Evolutionary conservation across 2,797 vertebrate species (phyloP), one percentile per base, ranked within the genome.

Genomic region (Denticeps clupeoides): DNA sequence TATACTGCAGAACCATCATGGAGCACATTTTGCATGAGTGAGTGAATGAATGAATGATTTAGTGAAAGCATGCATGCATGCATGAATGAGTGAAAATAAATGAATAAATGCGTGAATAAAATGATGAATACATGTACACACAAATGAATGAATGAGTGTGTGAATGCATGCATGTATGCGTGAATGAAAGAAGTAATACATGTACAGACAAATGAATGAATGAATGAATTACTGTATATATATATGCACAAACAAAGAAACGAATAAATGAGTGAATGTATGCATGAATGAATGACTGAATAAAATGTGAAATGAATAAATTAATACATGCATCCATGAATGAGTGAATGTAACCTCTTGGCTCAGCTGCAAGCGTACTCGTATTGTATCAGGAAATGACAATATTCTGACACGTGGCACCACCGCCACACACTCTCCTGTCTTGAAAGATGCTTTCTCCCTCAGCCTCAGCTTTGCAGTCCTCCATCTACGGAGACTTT

Each of bases 391-490:
- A n/a, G n/a, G n/a, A n/a, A n/a, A n/a, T n/a, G n/a, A n/a, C n/a
- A n/a, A n/a, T n/a, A n/a, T n/a, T n/a, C n/a, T n/a, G n/a, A n/a
- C n/a, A n/a, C n/a, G n/a, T n/a, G n/a, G n/a, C n/a, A n/a, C n/a
- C n/a, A n/a, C n/a, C n/a, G n/a, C n/a, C n/a, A n/a, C n/a, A n/a
- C n/a, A n/a, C n/a, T n/a, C n/a, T n/a, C n/a, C n/a, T n/a, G n/a
- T n/a, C n/a, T n/a, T n/a, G n/a, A n/a, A 53, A 55, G 37, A 62
- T 25, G 41, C 61, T 47, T 55, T 51, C 31, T 38, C 62, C 73
- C n/a, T n/a, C n/a, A n/a, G n/a, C n/a, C n/a, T 63, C 51, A 62
- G 67, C 68, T 64, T 65, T 59, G 55, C 59, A 54, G 45, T 41
- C 41, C 41, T 57, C 47, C 29, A 62, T 55, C 48, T 60, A 60